phyloP scores from a whole-genome alignment of 2,797 vertebrate genomes.

The Heliangelus exortis region DNA sequence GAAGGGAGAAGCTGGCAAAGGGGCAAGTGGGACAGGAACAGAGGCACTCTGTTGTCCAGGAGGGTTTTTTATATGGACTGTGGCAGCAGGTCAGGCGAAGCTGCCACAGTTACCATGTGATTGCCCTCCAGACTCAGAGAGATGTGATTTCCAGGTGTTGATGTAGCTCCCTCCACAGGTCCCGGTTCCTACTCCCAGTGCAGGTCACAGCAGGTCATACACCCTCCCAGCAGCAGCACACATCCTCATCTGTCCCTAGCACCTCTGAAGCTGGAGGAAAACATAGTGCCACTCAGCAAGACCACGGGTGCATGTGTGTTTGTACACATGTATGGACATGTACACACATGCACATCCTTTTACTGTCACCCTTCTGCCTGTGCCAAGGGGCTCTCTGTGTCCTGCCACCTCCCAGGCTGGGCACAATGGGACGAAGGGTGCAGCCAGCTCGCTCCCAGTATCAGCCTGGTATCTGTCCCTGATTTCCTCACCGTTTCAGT shows the following conservation, averaged over 20 bases:
- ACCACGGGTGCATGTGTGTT: too few species aligned
- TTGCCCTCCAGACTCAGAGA: neutral
- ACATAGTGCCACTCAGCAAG: neutral
- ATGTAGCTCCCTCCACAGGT: rapidly evolving
- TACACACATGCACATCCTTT: neutral
- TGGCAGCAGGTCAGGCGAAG: neutral
- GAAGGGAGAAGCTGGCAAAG: neutral
- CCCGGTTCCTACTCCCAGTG: neutral
- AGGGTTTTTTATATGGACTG: neutral
- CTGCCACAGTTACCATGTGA: neutral
- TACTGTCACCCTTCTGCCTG: neutral
- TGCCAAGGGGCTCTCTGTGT: too few species aligned
- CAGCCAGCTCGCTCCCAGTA: rapidly evolving
- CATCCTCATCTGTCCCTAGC: neutral
- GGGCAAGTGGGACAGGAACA: neutral
- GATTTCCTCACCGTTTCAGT: neutral
- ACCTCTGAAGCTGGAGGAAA: neutral
- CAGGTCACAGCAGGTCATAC: rapidly evolving
- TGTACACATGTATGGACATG: rapidly evolving
- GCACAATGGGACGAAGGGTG: neutral
- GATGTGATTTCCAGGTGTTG: neutral
- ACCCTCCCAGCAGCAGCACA: neutral
- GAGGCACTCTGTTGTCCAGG: neutral
- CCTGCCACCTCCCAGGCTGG: neutral
- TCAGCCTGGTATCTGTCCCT: neutral